These are phyloP conservation scores for Microcebus jonahi DNA, from an alignment of 2,113 vertebrate genomes.

Conservation along the genomic window DNA sequence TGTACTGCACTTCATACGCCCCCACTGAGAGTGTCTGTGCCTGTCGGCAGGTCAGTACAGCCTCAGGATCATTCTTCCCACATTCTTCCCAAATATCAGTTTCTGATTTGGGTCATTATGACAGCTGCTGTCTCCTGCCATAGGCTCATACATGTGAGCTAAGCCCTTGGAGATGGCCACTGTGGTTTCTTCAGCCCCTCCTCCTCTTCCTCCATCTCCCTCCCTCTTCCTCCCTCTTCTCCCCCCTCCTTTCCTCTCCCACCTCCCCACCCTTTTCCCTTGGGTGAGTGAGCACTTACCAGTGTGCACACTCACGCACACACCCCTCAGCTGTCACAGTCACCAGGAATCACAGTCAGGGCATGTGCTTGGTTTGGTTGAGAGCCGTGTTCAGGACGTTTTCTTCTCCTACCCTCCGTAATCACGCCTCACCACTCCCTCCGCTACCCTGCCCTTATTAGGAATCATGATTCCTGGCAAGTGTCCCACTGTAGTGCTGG, in stretches of 20 bases:
- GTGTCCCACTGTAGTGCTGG: neutral
- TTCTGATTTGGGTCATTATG: neutral
- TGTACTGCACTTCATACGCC: neutral
- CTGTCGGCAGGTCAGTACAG: neutral
- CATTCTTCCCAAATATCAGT: neutral
- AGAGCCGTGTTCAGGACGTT: neutral
- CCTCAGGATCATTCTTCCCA: neutral
- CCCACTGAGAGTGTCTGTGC: neutral
- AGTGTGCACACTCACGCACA: accelerated
- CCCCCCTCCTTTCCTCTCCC: neutral
- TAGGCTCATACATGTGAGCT: neutral
- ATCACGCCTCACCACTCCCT: neutral
- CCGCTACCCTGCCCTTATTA: neutral
- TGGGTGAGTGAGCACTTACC: neutral
- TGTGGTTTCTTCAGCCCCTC: neutral
- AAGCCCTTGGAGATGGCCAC: neutral
- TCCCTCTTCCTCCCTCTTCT: neutral
- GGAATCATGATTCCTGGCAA: neutral
- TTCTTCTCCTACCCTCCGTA: too few species aligned
- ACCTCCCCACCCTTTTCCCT: neutral
- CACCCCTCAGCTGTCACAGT: neutral
- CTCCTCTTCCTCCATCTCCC: neutral
- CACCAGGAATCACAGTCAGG: neutral
- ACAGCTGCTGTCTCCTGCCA: neutral
- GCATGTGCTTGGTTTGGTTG: accelerated